phyloP scores from a whole-genome alignment of 2,888 invertebrate genomes.

The Alcis repandata region DNA sequence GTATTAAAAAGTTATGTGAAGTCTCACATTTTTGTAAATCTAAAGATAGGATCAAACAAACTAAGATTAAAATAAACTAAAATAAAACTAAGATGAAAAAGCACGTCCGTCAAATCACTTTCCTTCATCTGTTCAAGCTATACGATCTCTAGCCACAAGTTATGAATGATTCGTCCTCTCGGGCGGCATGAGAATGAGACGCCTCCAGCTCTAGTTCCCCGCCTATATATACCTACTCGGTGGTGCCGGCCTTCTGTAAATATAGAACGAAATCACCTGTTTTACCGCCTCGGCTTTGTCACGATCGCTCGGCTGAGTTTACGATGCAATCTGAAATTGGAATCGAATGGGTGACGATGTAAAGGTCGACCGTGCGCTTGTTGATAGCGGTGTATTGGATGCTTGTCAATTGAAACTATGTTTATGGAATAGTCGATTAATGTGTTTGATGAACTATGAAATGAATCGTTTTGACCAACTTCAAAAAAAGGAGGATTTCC shows the following conservation, averaged over 20 bases:
- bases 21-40: no score
- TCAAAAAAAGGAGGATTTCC: no score
- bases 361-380: conserved; percentile 1
- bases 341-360: conserved; percentile 5
- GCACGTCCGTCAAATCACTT: not conserved
- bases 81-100: not conserved
- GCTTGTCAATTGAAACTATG: not conserved
- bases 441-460: no score
- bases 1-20: no score
- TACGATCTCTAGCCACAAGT: not conserved
- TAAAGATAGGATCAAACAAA: no score
- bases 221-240: conserved; percentile 40
- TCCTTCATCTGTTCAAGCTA: not conserved
- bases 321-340: conserved; percentile 24
- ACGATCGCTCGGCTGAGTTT: conserved; percentile 24
- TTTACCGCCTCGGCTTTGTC: conserved; percentile 42
- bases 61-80: not conserved
- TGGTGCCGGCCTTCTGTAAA: conserved; percentile 45
- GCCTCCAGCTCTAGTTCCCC: conserved; percentile 33
- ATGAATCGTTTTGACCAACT: no score
- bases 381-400: not conserved
- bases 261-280: conserved; percentile 49
- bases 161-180: conserved; percentile 28
- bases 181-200: conserved; percentile 41
- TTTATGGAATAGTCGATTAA: no score